Evolutionary conservation across 23 tunicate species (phyloP), one percentile per base, ranked within the genome.

Genomic region (Phallusia fumigata): DNA sequence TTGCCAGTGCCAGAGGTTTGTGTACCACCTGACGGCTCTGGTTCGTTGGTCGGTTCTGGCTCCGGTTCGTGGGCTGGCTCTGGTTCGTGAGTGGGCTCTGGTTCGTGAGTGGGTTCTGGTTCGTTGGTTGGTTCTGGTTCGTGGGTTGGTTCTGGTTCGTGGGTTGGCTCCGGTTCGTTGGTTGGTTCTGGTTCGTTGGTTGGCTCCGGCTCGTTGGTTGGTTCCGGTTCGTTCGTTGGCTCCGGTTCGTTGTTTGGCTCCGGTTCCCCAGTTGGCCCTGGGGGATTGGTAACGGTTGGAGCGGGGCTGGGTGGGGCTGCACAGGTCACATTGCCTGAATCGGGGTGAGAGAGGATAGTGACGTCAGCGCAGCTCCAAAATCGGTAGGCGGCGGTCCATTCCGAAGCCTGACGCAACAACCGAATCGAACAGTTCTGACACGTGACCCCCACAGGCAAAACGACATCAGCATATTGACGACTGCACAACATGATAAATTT

Each of bases 291-390:
- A 32, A 19, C 35, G 12, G 40, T 13, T 74, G 35, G 35, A 11
- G 16, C 32, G 12, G 76, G 32, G 13, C 13, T 18, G 13, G 77
- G 40, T 3, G 73, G 31, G 31, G 16, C 35, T 21, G 83, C 83
- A 65, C 91, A 87, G 0, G 30, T 34, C 15, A 80, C 91, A 31
- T 74, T 34, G 19, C 76, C 2, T n/a, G 86, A 52, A 35, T 76
- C 52, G 36, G 82, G 86, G 82, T 87, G 87, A 28, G 74, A 74
- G 18, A 91, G 26, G 34, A 91, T 91, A 24, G 82, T 91, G 52
- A 92, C 86, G 75, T 92, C 97, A 74, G 88, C 91, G 80, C 97
- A 92, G 53, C 97, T 92, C 97, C 91, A 87, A 47, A 92, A 92
- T 65, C 79, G 85, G 75, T 92, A 92, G 28, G 83, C 86, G 0